Conservation (phyloP, 2,888 invertebrate species). For the Operophtera brumata region DNA sequence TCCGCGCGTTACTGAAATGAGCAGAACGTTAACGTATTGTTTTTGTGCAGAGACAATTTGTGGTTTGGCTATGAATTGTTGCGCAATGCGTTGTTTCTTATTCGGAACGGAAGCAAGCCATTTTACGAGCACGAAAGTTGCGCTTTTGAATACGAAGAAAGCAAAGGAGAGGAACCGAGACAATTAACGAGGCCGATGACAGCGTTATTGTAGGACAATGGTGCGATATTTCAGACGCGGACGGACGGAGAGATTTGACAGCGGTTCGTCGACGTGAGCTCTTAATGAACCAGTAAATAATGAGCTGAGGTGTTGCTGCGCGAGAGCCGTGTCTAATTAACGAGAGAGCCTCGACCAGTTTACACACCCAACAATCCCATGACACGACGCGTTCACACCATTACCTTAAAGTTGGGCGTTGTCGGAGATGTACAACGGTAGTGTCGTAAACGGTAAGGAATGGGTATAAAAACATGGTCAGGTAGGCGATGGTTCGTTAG, state of each 20-base stretch:
- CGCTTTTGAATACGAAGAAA: slow-evolving; percentile 53
- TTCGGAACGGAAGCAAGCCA: slow-evolving; percentile 54
- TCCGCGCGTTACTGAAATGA: slow-evolving; percentile 68
- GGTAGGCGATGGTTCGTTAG: slow-evolving; percentile 62
- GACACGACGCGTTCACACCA: slow-evolving; percentile 49
- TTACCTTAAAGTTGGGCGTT: slow-evolving; percentile 43
- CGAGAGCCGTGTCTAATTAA: slow-evolving; percentile 74
- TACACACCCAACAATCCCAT: slow-evolving; percentile 45
- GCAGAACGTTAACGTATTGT: slow-evolving; percentile 53
- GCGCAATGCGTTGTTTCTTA: slow-evolving; percentile 53
- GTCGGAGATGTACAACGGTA: slow-evolving; percentile 46
- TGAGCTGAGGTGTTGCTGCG: slow-evolving; percentile 72
- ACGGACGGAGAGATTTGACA: slow-evolving; percentile 70
- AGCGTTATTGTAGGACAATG: slow-evolving; percentile 74
- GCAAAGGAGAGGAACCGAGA: slow-evolving; percentile 57
- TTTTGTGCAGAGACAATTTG: slow-evolving; percentile 61
- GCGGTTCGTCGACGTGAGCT: slow-evolving; percentile 71
- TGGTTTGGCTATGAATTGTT: slow-evolving; percentile 56
- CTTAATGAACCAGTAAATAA: slow-evolving; percentile 80
- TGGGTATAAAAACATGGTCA: slow-evolving; percentile 49
- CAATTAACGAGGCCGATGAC: slow-evolving; percentile 74
- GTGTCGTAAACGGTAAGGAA: slow-evolving; percentile 43
- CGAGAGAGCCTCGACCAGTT: slow-evolving; percentile 57
- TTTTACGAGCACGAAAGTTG: slow-evolving; percentile 58
- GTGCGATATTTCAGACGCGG: slow-evolving; percentile 71